These are phyloP conservation scores for Mesitornis unicolor DNA, from an alignment of 2,113 vertebrate species.

Conservation along the genomic window DNA sequence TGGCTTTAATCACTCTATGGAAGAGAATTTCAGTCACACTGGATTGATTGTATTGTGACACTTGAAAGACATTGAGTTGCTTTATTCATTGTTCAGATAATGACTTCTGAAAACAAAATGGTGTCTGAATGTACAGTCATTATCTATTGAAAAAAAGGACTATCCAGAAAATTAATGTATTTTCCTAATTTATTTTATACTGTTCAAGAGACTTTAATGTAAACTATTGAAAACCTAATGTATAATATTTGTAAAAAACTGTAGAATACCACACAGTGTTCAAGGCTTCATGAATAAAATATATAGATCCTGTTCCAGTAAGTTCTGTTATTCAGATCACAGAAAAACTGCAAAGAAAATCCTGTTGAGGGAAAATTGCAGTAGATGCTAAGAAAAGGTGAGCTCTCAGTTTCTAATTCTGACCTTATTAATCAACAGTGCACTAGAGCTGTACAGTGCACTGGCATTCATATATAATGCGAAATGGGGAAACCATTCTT, in stretches of 20 bases:
- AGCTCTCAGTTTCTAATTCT: conserved; percentile 29
- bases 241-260: neutral
- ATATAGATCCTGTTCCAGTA: neutral
- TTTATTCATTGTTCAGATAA: neutral
- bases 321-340: neutral
- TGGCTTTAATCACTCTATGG: neutral
- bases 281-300: neutral
- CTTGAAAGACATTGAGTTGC: neutral
- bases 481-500: conserved; percentile 1
- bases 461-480: conserved; percentile 15
- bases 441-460: conserved; percentile 9
- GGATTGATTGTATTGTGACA: neutral
- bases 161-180: neutral
- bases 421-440: conserved; percentile 39
- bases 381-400: neutral
- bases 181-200: neutral
- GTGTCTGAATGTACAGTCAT: neutral
- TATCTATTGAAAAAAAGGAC: neutral
- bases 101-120: neutral
- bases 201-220: neutral
- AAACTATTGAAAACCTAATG: neutral
- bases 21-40: neutral
- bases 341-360: neutral
- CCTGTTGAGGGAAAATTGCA: neutral
- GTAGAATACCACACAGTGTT: neutral